phyloP scores from a whole-genome alignment of 2,797 vertebrate species.

The Micromesistius poutassou region DNA sequence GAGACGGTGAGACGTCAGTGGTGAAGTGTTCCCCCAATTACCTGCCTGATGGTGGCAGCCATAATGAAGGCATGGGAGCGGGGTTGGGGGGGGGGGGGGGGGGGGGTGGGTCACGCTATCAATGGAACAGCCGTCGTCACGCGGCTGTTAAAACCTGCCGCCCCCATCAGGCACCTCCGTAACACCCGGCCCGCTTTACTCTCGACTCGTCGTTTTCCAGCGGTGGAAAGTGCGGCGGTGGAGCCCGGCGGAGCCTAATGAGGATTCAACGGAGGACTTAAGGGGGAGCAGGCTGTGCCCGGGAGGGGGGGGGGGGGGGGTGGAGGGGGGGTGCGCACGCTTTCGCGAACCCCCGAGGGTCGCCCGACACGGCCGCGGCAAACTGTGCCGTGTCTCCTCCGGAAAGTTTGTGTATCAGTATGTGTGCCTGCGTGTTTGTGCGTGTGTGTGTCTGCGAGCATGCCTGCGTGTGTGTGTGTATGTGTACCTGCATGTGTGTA shows the following conservation, averaged over 20 bases:
- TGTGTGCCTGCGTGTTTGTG: no score
- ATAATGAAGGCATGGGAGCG: constrained; percentile 46
- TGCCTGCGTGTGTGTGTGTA: no score
- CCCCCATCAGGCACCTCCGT: neutral
- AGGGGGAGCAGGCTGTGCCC: constrained; percentile 23
- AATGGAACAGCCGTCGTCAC: neutral
- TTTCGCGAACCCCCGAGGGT: constrained; percentile 32
- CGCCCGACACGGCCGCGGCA: no score
- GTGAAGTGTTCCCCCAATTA: constrained; percentile 62
- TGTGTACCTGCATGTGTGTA: neutral
- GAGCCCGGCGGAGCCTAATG: neutral
- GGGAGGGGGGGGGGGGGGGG: constrained; percentile 27
- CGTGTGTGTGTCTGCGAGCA: neutral
- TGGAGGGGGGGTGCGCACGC: constrained; percentile 34
- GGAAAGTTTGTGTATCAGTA: no score
- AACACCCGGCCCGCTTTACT: constrained; percentile 26
- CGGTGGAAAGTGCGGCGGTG: constrained; percentile 7
- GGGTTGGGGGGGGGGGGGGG: constrained; percentile 28
- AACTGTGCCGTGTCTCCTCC: no score
- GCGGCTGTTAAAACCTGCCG: neutral
- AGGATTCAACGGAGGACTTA: constrained; percentile 23
- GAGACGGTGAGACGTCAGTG: constrained; percentile 53
- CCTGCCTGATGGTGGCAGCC: constrained; percentile 36
- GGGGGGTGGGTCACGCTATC: neutral
- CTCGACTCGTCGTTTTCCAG: constrained; percentile 25